These are phyloP conservation scores for Oscheius sp. DNA, from an alignment of 2,888 invertebrate species.

Conservation along the genomic window DNA sequence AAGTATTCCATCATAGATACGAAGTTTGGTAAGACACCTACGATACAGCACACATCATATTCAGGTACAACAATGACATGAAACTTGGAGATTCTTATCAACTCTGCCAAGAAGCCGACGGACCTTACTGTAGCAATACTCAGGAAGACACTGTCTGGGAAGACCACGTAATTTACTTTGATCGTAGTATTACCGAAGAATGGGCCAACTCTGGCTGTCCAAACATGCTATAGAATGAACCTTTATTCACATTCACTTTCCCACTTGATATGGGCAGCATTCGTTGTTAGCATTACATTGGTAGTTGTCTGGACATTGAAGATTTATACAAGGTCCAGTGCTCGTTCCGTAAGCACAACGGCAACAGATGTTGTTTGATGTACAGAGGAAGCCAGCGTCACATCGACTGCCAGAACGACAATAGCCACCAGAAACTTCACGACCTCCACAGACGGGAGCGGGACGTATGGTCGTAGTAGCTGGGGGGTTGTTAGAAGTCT, in stretches of 20 bases:
- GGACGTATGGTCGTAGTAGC: slow-evolving; percentile 37
- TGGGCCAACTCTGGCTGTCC: slow-evolving; percentile 29
- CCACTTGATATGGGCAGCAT: slow-evolving; percentile 53
- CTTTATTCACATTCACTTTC: slow-evolving; percentile 22
- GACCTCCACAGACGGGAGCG: slow-evolving; percentile 51
- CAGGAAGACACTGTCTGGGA: slow-evolving; percentile 11
- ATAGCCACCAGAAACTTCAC: slow-evolving; percentile 57
- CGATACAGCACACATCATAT: background rate
- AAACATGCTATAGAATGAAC: background rate
- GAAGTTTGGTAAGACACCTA: slow-evolving; percentile 29
- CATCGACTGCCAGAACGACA: slow-evolving; percentile 47
- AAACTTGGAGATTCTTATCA: slow-evolving; percentile 27
- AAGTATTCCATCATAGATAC: slow-evolving; percentile 37
- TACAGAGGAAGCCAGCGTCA: slow-evolving; percentile 53
- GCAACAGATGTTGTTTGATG: slow-evolving; percentile 51
- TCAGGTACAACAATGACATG: slow-evolving; percentile 41
- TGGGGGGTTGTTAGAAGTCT: slow-evolving; percentile 17
- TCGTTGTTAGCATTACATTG: slow-evolving; percentile 53
- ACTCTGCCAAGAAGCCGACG: slow-evolving; percentile 35
- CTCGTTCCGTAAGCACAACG: slow-evolving; percentile 54
- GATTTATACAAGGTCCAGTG: slow-evolving; percentile 54
- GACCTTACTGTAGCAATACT: slow-evolving; percentile 34
- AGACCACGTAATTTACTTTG: slow-evolving; percentile 31
- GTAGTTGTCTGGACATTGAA: slow-evolving; percentile 51
- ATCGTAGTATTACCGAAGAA: slow-evolving; percentile 13